A percentile compares a stretch with the other conserved stretches of the same genome.
phyloP scores from a whole-genome alignment of 2,797 vertebrate species.

The Dendrocincla tyrannina region DNA sequence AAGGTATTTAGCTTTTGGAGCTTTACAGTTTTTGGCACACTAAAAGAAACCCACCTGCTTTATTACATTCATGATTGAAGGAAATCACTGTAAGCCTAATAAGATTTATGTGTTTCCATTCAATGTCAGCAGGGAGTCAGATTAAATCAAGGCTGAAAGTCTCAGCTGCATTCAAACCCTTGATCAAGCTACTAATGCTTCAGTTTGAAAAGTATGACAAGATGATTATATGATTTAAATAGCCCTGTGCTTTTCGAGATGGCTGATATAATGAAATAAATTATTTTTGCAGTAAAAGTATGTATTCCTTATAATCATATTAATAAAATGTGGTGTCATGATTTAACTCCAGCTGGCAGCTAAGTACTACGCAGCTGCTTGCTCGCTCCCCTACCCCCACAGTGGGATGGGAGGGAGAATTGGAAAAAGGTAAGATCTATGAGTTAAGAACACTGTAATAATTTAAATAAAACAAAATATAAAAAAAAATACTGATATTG shows the following conservation, averaged over 20 bases:
- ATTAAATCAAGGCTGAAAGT: conserved; percentile 60
- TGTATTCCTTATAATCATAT: background rate
- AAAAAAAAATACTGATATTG: background rate
- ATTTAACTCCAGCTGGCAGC: background rate
- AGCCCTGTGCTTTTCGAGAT: background rate
- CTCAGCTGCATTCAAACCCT: conserved; percentile 30
- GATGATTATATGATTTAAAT: conserved; percentile 40
- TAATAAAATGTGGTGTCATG: background rate
- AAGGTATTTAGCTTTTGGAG: conserved; percentile 26
- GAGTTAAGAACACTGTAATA: background rate
- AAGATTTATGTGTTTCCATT: conserved; percentile 56
- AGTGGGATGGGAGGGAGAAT: background rate
- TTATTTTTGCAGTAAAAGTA: conserved; percentile 21
- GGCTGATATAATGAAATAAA: background rate
- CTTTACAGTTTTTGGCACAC: conserved; percentile 16
- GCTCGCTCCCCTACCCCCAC: background rate
- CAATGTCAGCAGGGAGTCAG: conserved; percentile 36
- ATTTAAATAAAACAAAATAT: background rate
- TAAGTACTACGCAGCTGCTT: background rate
- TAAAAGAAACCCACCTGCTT: conserved; percentile 1
- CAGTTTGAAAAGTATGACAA: conserved; percentile 29
- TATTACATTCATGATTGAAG: conserved; percentile 57
- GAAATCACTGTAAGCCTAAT: conserved; percentile 58
- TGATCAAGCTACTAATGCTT: conserved; percentile 42
- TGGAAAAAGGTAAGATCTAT: background rate